Percentiles rank a stretch among this genome's conserved stretches.
Conservation (phyloP, 2,888 invertebrate genomes). For the Gari tellinella region DNA sequence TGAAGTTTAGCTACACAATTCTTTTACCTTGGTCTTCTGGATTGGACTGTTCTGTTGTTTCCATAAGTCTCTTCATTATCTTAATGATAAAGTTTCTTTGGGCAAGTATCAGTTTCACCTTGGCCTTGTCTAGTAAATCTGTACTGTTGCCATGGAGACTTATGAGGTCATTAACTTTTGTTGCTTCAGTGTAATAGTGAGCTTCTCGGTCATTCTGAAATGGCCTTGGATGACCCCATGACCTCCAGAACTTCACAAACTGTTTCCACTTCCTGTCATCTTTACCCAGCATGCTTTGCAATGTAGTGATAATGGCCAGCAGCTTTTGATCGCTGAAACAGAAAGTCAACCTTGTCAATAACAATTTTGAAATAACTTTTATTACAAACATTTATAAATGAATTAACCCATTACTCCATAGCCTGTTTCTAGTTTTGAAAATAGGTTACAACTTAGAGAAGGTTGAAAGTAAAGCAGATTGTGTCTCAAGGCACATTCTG, state of each 20-base stretch:
- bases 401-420: no score
- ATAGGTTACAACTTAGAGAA: no score
- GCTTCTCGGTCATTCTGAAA: conserved; percentile 61
- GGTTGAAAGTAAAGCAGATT: no score
- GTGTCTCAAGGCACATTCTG: no score
- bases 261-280: conserved; percentile 64
- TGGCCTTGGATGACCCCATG: conserved; percentile 73
- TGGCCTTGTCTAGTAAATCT: conserved; percentile 40
- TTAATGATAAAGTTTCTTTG: conserved; percentile 32
- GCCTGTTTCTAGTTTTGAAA: no score
- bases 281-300: conserved; percentile 64
- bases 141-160: conserved; percentile 45
- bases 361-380: no score
- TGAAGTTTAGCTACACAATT: no score
- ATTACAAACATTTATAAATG: no score
- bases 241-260: conserved; percentile 67
- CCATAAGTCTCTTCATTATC: conserved; percentile 9
- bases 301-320: conserved; percentile 41
- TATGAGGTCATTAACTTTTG: conserved; percentile 31
- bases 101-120: conserved; percentile 56
- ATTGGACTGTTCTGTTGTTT: no score
- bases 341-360: no score
- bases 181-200: conserved; percentile 10
- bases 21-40: no score
- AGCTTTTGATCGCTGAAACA: conserved; percentile 31